phyloP scores from a whole-genome alignment of 1,140 invertebrate species.

The Drosophila murphyi region DNA sequence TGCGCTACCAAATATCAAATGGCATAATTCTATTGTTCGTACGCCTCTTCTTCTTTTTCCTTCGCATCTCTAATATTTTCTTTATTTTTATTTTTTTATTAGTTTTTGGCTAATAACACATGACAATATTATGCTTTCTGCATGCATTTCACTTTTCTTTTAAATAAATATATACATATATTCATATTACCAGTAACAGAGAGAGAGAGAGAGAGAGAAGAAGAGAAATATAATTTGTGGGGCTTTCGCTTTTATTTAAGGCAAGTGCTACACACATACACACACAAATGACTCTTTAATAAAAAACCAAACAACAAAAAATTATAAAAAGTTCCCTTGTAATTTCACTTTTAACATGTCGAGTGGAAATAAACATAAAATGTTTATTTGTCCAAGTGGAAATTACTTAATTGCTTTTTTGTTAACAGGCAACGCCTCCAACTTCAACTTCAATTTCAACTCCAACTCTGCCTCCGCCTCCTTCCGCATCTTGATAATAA shows the following conservation, averaged over 20 bases:
- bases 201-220: constrained; percentile 5
- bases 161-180: constrained; percentile 63
- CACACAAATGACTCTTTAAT: constrained; percentile 65
- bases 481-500: neutral
- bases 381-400: constrained; percentile 61
- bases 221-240: constrained; percentile 52
- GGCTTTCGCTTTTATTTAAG: constrained; percentile 79
- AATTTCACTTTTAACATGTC: constrained; percentile 79
- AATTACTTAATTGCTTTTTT: constrained; percentile 73
- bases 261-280: constrained; percentile 49
- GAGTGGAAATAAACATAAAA: constrained; percentile 56
- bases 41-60: constrained; percentile 10
- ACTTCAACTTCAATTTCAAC: neutral
- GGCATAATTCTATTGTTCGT: constrained; percentile 80
- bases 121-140: constrained; percentile 58
- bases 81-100: neutral
- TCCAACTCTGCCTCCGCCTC: neutral
- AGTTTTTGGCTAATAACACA: constrained; percentile 67
- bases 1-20: constrained; percentile 61
- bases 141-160: constrained; percentile 80
- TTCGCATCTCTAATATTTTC: neutral
- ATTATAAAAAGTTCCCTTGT: constrained; percentile 49
- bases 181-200: constrained; percentile 1
- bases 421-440: constrained; percentile 13
- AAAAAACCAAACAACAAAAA: constrained; percentile 44